Base-by-base conservation (phyloP, 1,140 invertebrate genomes). In the Pseudomyrmex flavicornis region DNA sequence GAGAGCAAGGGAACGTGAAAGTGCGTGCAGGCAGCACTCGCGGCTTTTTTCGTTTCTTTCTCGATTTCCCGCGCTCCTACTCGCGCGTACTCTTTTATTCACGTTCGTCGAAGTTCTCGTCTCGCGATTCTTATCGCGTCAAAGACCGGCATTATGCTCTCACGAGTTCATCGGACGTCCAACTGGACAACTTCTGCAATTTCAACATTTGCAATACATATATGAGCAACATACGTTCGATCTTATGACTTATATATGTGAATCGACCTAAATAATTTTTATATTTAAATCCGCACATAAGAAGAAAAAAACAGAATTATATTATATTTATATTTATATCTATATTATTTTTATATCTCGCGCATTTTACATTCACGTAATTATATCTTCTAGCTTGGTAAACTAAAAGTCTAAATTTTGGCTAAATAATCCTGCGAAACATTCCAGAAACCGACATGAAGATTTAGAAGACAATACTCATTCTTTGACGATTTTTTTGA, bases 1-100 rank as follows among this genome's bases (percentile, higher is more conserved):
- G 69, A 75, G 69, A 75, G 35, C 80, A 59, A 72, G 59, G 59
- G 50, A 58, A 73, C 62, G 44, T 83, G 59, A 72, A 74, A 82
- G 68, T 66, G 82, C 44, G 56, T 15, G 46, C 59, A 70, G 58
- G 17, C 66, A 15, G 50, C 44, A 50, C 59, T n/a, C 59, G 22
- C 52, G 59, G 48, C 80, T 66, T 48, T 46, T 35, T 22, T 61
- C 63, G 48, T 66, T 82, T 82, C 72, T 69, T 54, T 65, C 61
- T 61, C 56, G 52, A 86, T 85, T 85, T 85, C 44, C 58, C 35
- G 12, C 66, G 17, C 68, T 69, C 12, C 48, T 65, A 22, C 15
- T 2, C 2, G 8, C 44, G 26, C 35, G 61, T 26, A 20, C 62
- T 52, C 13, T 84, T 85, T 77, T 44, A 75, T 50, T 15, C 48